Evolutionary conservation across 2,113 vertebrate species (phyloP).

Genomic region (Myrmophylax atrothorax): DNA sequence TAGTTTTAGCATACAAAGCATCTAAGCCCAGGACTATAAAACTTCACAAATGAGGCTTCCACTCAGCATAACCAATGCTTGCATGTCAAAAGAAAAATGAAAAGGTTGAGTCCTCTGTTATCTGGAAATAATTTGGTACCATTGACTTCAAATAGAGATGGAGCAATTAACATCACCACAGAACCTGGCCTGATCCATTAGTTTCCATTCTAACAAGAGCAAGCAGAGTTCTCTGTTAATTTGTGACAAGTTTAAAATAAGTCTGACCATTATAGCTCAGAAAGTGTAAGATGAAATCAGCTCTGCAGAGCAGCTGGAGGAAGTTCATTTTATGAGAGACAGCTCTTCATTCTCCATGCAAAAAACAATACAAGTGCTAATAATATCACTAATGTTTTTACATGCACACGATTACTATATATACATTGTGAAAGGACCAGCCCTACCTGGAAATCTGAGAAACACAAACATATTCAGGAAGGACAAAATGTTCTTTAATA

Average conservation of each 20-base stretch:
- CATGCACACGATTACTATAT: not conserved
- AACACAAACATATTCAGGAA: not conserved
- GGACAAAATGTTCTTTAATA: not conserved
- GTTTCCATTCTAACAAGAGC: not conserved
- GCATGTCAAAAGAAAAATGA: not conserved
- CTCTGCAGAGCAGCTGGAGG: not conserved
- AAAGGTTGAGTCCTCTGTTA: not conserved
- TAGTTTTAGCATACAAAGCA: not conserved
- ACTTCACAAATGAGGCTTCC: conserved; percentile 19
- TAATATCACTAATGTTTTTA: not conserved
- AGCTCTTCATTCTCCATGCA: not conserved
- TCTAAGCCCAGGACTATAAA: not conserved
- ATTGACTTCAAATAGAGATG: not conserved
- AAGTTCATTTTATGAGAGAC: not conserved
- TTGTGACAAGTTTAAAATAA: not conserved
- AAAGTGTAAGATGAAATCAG: not conserved
- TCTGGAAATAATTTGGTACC: not conserved
- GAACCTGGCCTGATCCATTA: not conserved
- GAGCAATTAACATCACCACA: not conserved
- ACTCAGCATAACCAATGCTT: not conserved
- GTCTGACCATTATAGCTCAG: not conserved
- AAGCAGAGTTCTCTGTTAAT: not conserved
- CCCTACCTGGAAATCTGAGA: not conserved
- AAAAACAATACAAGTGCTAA: not conserved
- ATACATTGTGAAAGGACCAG: not conserved